Percentiles rank a stretch among this genome's conserved stretches.
Conservation (phyloP, 2,113 vertebrate species). For the Henicopernis longicauda region DNA sequence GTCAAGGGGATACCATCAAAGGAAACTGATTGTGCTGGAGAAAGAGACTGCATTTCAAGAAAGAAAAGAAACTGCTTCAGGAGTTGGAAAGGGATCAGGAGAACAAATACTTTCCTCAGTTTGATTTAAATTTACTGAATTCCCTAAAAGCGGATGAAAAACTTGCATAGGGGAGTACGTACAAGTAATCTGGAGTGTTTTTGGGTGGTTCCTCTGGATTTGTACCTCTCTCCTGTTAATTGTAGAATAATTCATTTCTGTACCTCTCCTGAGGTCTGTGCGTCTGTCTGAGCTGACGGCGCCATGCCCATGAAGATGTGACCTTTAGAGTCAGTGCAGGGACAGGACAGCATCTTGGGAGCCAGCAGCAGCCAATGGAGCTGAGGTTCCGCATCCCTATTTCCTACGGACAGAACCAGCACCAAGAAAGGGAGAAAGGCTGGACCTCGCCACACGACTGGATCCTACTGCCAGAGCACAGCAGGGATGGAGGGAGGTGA, state of each 20-base stretch:
- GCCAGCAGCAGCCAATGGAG: not conserved
- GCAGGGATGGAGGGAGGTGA: fast-evolving
- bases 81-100: not conserved
- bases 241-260: not conserved
- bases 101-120: not conserved
- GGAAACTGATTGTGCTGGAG: not conserved
- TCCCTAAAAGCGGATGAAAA: not conserved
- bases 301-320: not conserved
- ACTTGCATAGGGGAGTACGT: not conserved
- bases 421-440: not conserved
- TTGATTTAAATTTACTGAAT: not conserved
- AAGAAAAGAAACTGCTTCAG: not conserved
- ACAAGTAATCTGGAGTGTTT: not conserved
- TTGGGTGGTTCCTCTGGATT: not conserved
- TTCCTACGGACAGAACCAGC: not conserved
- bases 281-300: fast-evolving
- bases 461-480: not conserved
- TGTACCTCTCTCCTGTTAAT: not conserved
- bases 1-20: not conserved
- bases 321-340: not conserved
- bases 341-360: not conserved
- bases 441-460: not conserved
- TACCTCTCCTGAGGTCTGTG: not conserved
- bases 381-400: not conserved
- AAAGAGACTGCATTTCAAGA: not conserved